These are phyloP conservation scores for Dicyrtoma fusca DNA, from an alignment of 2,888 invertebrate species.

Conservation along the genomic window DNA sequence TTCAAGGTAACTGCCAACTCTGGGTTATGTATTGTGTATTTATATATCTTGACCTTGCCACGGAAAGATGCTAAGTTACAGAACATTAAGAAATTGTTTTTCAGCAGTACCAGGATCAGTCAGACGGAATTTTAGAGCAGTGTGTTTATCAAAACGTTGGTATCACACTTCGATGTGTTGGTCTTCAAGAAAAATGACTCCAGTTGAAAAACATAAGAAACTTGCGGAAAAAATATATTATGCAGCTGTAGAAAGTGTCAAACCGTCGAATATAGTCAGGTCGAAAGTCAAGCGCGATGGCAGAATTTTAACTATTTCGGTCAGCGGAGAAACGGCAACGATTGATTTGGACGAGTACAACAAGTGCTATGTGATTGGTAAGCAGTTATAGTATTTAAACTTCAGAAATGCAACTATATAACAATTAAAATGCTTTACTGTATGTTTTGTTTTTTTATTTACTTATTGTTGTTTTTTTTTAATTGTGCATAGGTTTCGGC, in stretches of 20 bases:
- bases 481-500: slow-evolving; percentile 71
- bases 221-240: slow-evolving; percentile 6
- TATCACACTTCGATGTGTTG: too few species aligned
- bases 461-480: slow-evolving; percentile 1
- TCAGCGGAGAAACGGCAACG: neutral
- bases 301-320: slow-evolving; percentile 31
- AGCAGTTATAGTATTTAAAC: slow-evolving; percentile 3
- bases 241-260: slow-evolving; percentile 17
- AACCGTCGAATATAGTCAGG: slow-evolving; percentile 8
- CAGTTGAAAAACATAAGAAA: too few species aligned
- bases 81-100: neutral
- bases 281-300: neutral
- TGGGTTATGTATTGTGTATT: too few species aligned
- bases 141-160: neutral
- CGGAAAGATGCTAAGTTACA: too few species aligned
- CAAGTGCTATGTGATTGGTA: slow-evolving; percentile 47
- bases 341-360: slow-evolving; percentile 40
- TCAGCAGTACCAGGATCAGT: neutral
- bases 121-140: neutral
- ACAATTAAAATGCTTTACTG: too few species aligned
- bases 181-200: too few species aligned
- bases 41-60: too few species aligned
- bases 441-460: too few species aligned
- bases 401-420: neutral
- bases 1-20: too few species aligned